phyloP scores from a whole-genome alignment of 1,140 invertebrate species.

The Idris sp. region DNA sequence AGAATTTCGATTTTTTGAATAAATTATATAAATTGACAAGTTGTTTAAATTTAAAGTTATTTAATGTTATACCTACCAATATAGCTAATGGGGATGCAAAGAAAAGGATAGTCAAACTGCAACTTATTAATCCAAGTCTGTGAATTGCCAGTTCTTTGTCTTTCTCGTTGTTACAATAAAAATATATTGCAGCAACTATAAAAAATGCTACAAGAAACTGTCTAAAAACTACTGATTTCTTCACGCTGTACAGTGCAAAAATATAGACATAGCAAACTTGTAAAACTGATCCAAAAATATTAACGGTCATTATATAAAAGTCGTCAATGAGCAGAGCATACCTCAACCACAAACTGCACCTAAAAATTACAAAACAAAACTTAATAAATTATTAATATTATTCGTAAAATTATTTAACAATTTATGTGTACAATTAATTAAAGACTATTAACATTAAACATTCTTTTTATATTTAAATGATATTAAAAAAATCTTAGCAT shows the following conservation, averaged over 20 bases:
- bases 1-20: too few relatives aligned
- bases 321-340: constrained; percentile 85
- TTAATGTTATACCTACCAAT: constrained; percentile 77
- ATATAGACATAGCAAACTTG: constrained; percentile 82
- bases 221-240: constrained; percentile 79
- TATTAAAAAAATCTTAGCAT: too few relatives aligned
- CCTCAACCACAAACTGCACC: constrained; percentile 83
- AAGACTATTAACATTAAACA: too few relatives aligned
- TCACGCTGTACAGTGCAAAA: constrained; percentile 82
- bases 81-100: constrained; percentile 88
- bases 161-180: constrained; percentile 75
- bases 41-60: too few relatives aligned
- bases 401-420: too few relatives aligned
- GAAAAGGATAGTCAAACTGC: constrained; percentile 85
- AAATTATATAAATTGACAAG: too few relatives aligned
- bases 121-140: constrained; percentile 83
- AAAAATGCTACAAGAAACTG: constrained; percentile 74
- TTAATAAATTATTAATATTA: too few relatives aligned
- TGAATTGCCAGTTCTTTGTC: constrained; percentile 65
- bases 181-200: constrained; percentile 73
- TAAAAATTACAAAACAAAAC: too few relatives aligned
- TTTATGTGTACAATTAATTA: too few relatives aligned
- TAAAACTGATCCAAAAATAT: constrained; percentile 82
- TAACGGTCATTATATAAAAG: constrained; percentile 83
- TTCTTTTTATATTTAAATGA: too few relatives aligned